These are phyloP conservation scores for Hyperoplus immaculatus DNA, from an alignment of 2,797 vertebrate genomes.

Conservation along the genomic window DNA sequence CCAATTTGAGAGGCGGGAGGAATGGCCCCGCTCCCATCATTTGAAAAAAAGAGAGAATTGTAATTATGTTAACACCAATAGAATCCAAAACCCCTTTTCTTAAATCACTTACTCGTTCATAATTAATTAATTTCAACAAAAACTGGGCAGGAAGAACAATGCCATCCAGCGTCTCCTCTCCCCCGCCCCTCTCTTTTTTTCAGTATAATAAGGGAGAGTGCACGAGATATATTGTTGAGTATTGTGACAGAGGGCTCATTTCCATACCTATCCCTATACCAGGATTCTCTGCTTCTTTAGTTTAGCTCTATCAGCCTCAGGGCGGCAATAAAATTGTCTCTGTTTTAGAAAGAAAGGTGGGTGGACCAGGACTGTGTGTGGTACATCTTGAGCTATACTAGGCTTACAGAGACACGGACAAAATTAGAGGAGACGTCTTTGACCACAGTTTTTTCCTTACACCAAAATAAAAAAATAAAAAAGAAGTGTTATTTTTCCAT, in stretches of 20 bases:
- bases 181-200: constrained; percentile 68
- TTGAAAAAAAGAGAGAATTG: constrained; percentile 78
- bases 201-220: constrained; percentile 68
- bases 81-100: constrained; percentile 80
- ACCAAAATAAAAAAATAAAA: constrained; percentile 25
- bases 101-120: constrained; percentile 87
- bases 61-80: constrained; percentile 88
- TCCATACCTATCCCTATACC: constrained; percentile 79
- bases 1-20: constrained; percentile 77
- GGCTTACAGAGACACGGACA: constrained; percentile 47
- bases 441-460: constrained; percentile 52
- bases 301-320: constrained; percentile 74
- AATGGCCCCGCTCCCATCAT: constrained; percentile 78
- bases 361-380: constrained; percentile 63
- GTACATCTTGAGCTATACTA: constrained; percentile 50
- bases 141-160: constrained; percentile 83
- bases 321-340: constrained; percentile 83
- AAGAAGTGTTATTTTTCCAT: constrained; percentile 47
- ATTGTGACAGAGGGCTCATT: constrained; percentile 84
- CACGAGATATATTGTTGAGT: constrained; percentile 84
- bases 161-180: constrained; percentile 61
- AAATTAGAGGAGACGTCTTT: constrained; percentile 58
- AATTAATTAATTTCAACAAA: constrained; percentile 89
- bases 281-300: constrained; percentile 74
- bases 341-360: constrained; percentile 79